These are phyloP conservation scores for Ormyrus nitidulus DNA, from an alignment of 2,888 invertebrate genomes.

Conservation along the genomic window DNA sequence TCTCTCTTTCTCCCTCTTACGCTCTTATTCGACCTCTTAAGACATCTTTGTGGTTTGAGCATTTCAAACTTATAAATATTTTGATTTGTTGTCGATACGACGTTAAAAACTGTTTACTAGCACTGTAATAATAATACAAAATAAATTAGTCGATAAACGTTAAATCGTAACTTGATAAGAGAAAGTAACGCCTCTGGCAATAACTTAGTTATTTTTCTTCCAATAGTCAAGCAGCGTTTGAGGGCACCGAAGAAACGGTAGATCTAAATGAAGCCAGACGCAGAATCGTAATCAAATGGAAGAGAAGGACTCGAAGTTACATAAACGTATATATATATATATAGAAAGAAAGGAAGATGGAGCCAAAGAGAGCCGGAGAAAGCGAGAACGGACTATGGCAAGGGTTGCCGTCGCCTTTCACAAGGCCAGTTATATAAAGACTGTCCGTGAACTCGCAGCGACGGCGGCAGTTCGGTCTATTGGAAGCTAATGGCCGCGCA, in stretches of 20 bases:
- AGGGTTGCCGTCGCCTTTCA: background rate
- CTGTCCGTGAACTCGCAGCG: background rate
- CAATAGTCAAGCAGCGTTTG: background rate
- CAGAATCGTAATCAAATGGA: background rate
- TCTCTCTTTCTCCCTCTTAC: slow-evolving; percentile 45
- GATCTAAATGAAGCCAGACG: background rate
- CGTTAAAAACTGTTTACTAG: no score
- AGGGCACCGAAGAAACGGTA: background rate
- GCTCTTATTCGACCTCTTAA: background rate
- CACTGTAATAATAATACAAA: no score
- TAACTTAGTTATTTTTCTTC: background rate
- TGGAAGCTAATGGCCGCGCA: slow-evolving; percentile 46
- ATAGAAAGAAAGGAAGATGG: background rate
- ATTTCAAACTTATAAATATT: background rate
- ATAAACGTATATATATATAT: background rate
- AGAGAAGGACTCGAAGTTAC: background rate
- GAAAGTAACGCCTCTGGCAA: background rate
- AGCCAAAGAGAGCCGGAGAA: background rate
- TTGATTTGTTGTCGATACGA: no score
- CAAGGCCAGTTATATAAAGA: slow-evolving; percentile 23
- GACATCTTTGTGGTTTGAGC: slow-evolving; percentile 9
- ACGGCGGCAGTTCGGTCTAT: slow-evolving; percentile 9
- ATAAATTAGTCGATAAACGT: no score
- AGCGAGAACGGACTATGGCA: slow-evolving; percentile 4
- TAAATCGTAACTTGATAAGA: background rate